Conservation (phyloP, 2,888 invertebrate species). For the Cataglyphis rosenhaueri region DNA sequence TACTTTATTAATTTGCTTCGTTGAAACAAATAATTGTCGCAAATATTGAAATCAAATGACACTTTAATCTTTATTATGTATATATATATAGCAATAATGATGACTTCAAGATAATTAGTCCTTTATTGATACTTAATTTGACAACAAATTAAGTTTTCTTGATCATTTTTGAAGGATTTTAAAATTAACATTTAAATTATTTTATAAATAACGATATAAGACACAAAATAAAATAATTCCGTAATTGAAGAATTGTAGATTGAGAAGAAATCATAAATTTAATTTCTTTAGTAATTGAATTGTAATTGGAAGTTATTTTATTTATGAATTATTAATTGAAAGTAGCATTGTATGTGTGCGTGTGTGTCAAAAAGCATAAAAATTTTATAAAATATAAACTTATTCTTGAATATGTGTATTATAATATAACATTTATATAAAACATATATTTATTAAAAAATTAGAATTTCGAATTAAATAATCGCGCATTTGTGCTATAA, state of each 20-base stretch:
- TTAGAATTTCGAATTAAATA: background rate
- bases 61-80: conserved; percentile 5
- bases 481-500: background rate
- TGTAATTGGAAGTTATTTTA: background rate
- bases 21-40: conserved; percentile 42
- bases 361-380: background rate
- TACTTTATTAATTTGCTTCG: conserved; percentile 39
- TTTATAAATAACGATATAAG: background rate
- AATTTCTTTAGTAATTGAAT: background rate
- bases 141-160: background rate
- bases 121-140: background rate
- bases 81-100: background rate
- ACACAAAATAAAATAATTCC: conserved; percentile 13
- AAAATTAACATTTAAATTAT: background rate
- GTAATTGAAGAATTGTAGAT: background rate
- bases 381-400: background rate
- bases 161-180: background rate
- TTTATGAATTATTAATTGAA: background rate
- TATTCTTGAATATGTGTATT: background rate
- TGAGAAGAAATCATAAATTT: background rate
- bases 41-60: conserved; percentile 18
- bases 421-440: background rate
- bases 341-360: background rate
- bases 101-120: conserved; percentile 2
- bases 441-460: background rate